Base-by-base conservation (phyloP, 2,797 vertebrate species). In the Hephaestus fuliginosus region DNA sequence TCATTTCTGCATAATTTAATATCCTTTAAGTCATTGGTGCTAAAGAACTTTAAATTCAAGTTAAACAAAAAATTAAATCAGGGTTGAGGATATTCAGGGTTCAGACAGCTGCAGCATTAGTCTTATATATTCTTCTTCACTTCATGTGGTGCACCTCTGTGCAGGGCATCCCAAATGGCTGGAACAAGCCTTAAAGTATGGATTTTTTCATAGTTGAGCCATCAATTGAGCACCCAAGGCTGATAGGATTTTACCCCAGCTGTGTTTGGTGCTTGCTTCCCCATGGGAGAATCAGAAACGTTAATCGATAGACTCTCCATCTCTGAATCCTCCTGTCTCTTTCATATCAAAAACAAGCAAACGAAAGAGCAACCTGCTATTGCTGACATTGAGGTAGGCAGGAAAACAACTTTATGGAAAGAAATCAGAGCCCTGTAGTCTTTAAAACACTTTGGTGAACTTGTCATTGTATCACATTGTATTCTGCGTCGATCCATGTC, bases 241-340 rank as follows among this genome's bases (percentile, higher is more conserved):
- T 87, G 39, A 91, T 84, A 81, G 86, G 82, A 88, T 92, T 92
- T 92, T 79, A 77, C 53, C 81, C 74, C 89, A 70, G 79, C 78
- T 81, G 81, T 73, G 71, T 84, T 84, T 63, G 64, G 55, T 52
- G 72, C 44, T 64, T 52, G 78, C 83, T 83, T 88, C 91, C 87
- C 22, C 39, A 79, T 58, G 83, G 74, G 82, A 86, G 85, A 86
- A 86, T 89, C 83, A 85, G 39, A 91, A 92, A 86, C 79, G 55
- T 84, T 86, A 88, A 91, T 94, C 93, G 84, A 92, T 93, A 89
- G 30, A 18, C 52, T 65, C 55, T 30, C 63, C 36, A 55, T 63
- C 52, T 63, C 51, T 55, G 46, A 64, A 56, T 63, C 33, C 18
- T 22, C 14, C 22, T 2, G n/a, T 77, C 52, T 70, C 22, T 73